Evolutionary conservation across 2,797 vertebrate species (phyloP), one percentile per base, ranked within the genome.

Genomic region (Hydrocynus forskahlii): DNA sequence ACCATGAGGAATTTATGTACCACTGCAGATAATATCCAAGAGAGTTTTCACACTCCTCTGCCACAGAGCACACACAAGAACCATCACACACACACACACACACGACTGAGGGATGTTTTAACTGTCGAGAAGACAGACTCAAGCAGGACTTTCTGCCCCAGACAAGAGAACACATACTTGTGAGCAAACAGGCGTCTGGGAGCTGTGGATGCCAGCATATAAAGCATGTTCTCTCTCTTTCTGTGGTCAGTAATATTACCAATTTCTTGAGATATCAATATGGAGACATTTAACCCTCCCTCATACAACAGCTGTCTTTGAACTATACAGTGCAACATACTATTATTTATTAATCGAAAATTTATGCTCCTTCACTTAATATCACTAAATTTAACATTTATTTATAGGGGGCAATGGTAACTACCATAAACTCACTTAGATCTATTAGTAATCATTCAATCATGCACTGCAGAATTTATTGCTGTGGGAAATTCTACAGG

Each of bases 151-250:
- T 45, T 76, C 19, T 52, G 55, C 5, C 25, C 82, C 50, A 73
- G 75, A 85, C 78, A 71, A 38, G 60, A 71, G 77, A 50, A 19
- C 77, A 78, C 55, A 62, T 66, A 82, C n/a, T 78, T 83, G 78
- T 84, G 54, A 68, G 78, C 81, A 85, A 87, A 86, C 81, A 38
- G n/a, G 23, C 21, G 80, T 78, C 73, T 87, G 79, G 38, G 55
- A 40, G 63, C 21, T 50, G 84, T 8, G 60, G 48, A 10, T 35
- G 57, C 50, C 79, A 4, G 62, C 48, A n/a, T n/a, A 25, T 54
- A 23, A 60, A 55, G 23, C 13, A 16, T 35, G 21, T 7, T 16
- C 62, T 63, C 62, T 63, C 62, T 25, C 6, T 63, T 12, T 35
- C 57, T 60, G 8, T 21, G 0, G 8, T 60, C 13, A 63, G 62